These are phyloP conservation scores for Picus viridis DNA, from an alignment of 2,797 vertebrate genomes.

Conservation along the genomic window DNA sequence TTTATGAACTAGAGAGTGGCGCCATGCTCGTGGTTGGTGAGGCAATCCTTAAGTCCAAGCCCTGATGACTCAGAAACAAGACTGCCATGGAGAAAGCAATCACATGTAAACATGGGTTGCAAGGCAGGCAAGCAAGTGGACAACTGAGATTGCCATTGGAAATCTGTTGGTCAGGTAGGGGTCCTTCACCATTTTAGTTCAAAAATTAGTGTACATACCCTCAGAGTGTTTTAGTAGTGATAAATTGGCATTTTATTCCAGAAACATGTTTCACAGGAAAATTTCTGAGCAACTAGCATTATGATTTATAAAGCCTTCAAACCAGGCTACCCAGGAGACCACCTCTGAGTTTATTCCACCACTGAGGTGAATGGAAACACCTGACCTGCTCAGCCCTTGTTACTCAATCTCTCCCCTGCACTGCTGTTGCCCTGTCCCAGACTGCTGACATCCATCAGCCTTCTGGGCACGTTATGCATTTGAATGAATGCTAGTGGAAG, in stretches of 20 bases:
- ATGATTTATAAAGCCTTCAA: slow-evolving; percentile 50
- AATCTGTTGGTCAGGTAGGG: background rate
- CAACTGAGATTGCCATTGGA: background rate
- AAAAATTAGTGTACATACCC: background rate
- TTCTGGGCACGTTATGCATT: background rate
- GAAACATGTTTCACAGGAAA: background rate
- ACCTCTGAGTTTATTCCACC: background rate
- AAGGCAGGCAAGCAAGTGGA: background rate
- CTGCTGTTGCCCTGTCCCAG: accelerated
- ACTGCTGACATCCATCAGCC: background rate
- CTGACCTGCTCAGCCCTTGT: background rate
- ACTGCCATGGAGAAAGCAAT: background rate
- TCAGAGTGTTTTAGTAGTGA: background rate
- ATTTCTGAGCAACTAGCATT: background rate
- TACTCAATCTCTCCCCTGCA: background rate
- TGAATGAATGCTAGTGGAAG: background rate
- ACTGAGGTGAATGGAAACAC: background rate
- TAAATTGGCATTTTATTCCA: slow-evolving; percentile 36
- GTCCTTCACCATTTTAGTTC: background rate
- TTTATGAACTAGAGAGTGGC: background rate
- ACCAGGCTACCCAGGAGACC: background rate
- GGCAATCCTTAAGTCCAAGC: background rate
- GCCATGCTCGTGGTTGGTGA: background rate
- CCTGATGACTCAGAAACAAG: background rate
- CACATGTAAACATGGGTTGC: accelerated